Evolutionary conservation across 2,888 invertebrate species (phyloP), one percentile per base, ranked within the genome.

Genomic region (Anthoptus insignis): DNA sequence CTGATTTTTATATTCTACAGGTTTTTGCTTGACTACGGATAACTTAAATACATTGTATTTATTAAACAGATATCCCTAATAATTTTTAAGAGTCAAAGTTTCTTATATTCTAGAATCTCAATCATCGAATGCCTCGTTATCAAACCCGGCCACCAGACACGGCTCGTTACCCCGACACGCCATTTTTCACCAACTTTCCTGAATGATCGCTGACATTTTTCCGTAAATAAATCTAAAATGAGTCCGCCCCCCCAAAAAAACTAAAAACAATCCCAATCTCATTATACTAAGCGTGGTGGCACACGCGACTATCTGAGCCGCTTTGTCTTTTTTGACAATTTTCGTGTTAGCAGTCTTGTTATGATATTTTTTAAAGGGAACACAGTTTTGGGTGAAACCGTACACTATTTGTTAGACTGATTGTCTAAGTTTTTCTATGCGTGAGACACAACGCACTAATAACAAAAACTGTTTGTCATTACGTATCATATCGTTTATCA

Each of bases 121-220:
- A n/a, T n/a, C n/a, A n/a, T n/a, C n/a, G n/a, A n/a, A n/a, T n/a
- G n/a, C 27, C 16, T 47, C 24, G 21, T 24, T 24, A 24, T 7
- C 22, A 22, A 47, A 22, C 22, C 24, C 47, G 29, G 49, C 56
- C 39, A 54, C 54, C 50, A 47, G 86, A 84, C 88, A 83, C 67
- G 77, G 78, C 82, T 89, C 89, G 86, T 89, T 88, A 86, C 76
- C 76, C 72, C 77, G 72, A 75, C 79, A 77, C 67, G 69, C 56
- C 66, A 81, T 84, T 84, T 83, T 84, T 84, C 81, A 84, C 80
- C 70, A 82, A 81, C 79, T 76, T 70, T 74, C 75, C 79, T 88
- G 84, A 87, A 82, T 84, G 85, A 90, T 89, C 74, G 81, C 77
- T 76, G 81, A 76, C 74, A 81, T 85, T 84, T 87, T 83, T 75